Percentiles rank a stretch among this genome's conserved stretches.
phyloP scores from a whole-genome alignment of 2,797 vertebrate genomes.

The Manis crassicaudata region DNA sequence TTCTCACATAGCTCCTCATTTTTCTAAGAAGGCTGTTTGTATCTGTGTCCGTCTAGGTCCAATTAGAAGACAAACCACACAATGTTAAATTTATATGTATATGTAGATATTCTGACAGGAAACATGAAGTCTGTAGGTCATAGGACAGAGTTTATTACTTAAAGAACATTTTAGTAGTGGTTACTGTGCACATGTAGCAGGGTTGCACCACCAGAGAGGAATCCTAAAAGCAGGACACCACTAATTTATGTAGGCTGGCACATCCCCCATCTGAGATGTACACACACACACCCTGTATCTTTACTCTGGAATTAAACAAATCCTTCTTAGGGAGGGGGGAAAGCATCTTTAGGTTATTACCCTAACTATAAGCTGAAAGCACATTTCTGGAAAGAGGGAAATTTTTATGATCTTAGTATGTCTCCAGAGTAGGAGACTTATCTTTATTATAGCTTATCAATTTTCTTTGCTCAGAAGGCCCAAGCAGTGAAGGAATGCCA shows the following conservation, averaged over 20 bases:
- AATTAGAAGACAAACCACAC: neutral
- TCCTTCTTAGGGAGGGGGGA: neutral
- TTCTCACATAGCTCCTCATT: neutral
- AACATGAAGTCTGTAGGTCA: neutral
- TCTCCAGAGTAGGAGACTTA: neutral
- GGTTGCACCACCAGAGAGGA: neutral
- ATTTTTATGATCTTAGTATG: neutral
- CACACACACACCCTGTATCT: neutral
- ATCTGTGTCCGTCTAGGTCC: neutral
- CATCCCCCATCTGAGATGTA: neutral
- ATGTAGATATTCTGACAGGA: neutral
- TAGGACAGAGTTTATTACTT: neutral
- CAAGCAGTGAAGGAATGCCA: neutral
- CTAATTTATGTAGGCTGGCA: neutral
- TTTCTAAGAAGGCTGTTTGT: neutral
- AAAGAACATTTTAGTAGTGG: neutral
- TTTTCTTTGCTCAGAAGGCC: slow-evolving; percentile 32
- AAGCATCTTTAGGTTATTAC: neutral
- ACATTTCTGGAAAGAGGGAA: neutral
- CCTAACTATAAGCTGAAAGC: slow-evolving; percentile 11
- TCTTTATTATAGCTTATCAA: neutral
- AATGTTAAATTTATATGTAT: neutral
- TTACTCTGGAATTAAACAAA: slow-evolving; percentile 18
- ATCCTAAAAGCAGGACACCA: neutral
- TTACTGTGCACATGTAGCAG: neutral